Base-by-base conservation (phyloP, 2,888 invertebrate genomes). In the Melanophora roralis region DNA sequence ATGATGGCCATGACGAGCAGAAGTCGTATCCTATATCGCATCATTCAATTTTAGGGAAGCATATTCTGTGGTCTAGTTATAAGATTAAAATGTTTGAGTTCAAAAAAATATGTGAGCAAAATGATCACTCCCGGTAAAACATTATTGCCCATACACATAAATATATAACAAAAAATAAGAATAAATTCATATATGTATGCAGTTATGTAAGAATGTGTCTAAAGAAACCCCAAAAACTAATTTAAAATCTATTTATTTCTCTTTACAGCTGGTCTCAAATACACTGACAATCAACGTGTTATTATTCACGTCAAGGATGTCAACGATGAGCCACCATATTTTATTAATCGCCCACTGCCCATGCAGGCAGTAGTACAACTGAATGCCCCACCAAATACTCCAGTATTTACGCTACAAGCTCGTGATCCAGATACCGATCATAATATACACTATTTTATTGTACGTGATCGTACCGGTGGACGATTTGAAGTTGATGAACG, bases 341-440 rank as follows among this genome's bases (percentile, higher is more conserved):
- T 99, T 92, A 96, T 98, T 91, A 99, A 99, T 91, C 94, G 96
- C 1, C 99, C 99, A 0, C 91, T 97, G 82, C 99, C 99, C 16
- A 98, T 98, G 96, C 97, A 98, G 90, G 97, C 98, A 0, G 98
- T 98, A 78, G 98, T 98, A 0, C 97, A 98, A 87, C 92, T 97
- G 67, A 98, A 98, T 89, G 98, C 98, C 3, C 96, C 97, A 3
- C 96, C 97, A 43, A 98, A 98, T 89, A 97, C 97, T 0, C 97
- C 97, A 5, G 98, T 98, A 4, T 98, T 98, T 91, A 98, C 98
- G n/a, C 93, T 99, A 27, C 97, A 98, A 89, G 99, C 99, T 14
- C 92, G 97, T 83, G 98, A 99, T 89, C 98, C 98, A 2, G 98
- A 98, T 88, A 97, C 97, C 0, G 98, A 97, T 91, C 97, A 97